Evolutionary conservation across 2,888 invertebrate species (phyloP).

Genomic region (Rapana venosa): DNA sequence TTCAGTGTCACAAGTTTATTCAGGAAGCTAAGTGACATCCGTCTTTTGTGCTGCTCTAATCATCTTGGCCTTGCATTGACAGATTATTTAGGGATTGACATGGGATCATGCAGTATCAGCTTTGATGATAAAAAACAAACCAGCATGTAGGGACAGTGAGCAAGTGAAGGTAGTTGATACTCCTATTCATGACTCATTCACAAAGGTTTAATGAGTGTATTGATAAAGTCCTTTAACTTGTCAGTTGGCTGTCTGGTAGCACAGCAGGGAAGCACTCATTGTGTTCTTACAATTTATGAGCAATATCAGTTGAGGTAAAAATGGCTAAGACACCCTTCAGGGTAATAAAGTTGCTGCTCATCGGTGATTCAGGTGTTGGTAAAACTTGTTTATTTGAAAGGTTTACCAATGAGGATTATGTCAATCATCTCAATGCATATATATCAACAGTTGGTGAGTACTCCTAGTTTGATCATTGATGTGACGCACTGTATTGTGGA

Average conservation of each 20-base stretch:
- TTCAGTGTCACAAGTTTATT: too few relatives aligned
- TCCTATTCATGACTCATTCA: background rate
- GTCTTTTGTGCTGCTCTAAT: background rate
- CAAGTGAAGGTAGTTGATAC: background rate
- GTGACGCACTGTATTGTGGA: too few relatives aligned
- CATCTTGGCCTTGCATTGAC: background rate
- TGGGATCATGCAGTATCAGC: conserved; percentile 4
- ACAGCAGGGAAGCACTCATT: background rate
- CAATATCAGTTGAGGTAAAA: conserved; percentile 42
- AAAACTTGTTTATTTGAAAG: conserved; percentile 83
- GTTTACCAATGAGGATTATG: conserved; percentile 83
- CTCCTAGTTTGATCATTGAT: conserved; percentile 32
- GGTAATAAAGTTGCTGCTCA: conserved; percentile 82
- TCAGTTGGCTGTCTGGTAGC: conserved; percentile 4
- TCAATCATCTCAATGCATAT: conserved; percentile 79
- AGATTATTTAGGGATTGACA: background rate
- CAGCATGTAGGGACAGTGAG: background rate
- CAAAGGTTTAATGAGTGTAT: background rate
- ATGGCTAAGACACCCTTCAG: conserved; percentile 83
- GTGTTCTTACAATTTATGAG: background rate
- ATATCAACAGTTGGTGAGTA: conserved; percentile 81
- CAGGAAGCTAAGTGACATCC: background rate
- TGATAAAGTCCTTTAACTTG: background rate
- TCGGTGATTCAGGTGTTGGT: conserved; percentile 83
- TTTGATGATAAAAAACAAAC: background rate